phyloP scores from a whole-genome alignment of 2,797 vertebrate genomes.

The Myripristis jacobus region DNA sequence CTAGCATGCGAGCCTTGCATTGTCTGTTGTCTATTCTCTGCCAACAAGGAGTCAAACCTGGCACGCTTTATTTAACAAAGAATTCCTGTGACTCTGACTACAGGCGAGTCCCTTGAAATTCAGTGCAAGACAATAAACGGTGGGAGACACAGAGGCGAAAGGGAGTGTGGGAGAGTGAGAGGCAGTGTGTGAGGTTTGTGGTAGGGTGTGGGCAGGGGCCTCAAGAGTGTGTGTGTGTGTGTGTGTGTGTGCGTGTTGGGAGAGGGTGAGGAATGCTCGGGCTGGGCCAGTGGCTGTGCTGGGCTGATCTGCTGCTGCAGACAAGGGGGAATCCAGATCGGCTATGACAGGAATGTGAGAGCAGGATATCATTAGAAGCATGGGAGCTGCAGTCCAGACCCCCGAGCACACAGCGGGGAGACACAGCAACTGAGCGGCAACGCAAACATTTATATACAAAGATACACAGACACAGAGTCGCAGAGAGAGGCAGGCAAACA shows the following conservation, averaged over 20 bases:
- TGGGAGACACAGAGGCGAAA: slow-evolving; percentile 18
- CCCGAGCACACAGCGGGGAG: slow-evolving; percentile 66
- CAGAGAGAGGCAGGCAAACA: background rate
- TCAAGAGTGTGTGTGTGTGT: slow-evolving; percentile 43
- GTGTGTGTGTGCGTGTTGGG: slow-evolving; percentile 43
- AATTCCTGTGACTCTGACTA: slow-evolving; percentile 60
- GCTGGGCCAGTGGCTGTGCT: slow-evolving; percentile 65
- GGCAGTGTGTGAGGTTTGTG: slow-evolving; percentile 43
- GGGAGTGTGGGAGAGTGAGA: slow-evolving; percentile 45
- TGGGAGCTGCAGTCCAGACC: slow-evolving; percentile 63
- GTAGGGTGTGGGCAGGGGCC: slow-evolving; percentile 59
- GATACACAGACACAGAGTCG: slow-evolving; percentile 9
- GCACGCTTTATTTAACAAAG: slow-evolving; percentile 72
- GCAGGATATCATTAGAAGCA: slow-evolving; percentile 81
- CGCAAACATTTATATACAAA: slow-evolving; percentile 34
- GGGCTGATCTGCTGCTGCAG: slow-evolving; percentile 68
- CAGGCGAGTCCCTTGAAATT: slow-evolving; percentile 60
- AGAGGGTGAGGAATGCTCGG: slow-evolving; percentile 74
- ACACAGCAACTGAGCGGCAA: slow-evolving; percentile 54
- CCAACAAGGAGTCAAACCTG: slow-evolving; percentile 71
- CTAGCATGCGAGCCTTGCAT: slow-evolving; percentile 70
- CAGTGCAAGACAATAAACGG: slow-evolving; percentile 60
- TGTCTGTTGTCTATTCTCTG: slow-evolving; percentile 59
- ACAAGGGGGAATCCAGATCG: slow-evolving; percentile 76
- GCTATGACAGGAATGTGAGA: slow-evolving; percentile 79